A percentile compares a stretch with the other conserved stretches of the same genome.
These are phyloP conservation scores for Melanotaenia duboulayi DNA, from an alignment of 2,113 vertebrate species.

Conservation along the genomic window DNA sequence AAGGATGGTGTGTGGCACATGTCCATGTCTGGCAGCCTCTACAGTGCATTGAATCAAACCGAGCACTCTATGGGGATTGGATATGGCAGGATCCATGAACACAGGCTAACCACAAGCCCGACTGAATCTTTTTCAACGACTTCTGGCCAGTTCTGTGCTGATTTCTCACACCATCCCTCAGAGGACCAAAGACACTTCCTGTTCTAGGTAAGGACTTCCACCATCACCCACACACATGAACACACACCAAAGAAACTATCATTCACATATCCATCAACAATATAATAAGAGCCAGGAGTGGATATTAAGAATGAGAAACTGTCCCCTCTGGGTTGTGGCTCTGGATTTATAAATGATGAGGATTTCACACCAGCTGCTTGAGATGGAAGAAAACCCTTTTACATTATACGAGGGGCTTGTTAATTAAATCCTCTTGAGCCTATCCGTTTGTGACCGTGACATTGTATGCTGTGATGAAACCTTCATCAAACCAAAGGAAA, in stretches of 20 bases:
- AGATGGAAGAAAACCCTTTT: constrained; percentile 54
- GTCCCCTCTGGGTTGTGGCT: constrained; percentile 47
- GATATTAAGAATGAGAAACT: constrained; percentile 50
- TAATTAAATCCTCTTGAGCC: constrained; percentile 52
- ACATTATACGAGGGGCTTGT: constrained; percentile 57
- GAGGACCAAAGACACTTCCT: constrained; percentile 40
- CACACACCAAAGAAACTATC: constrained; percentile 24
- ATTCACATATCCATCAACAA: constrained; percentile 28
- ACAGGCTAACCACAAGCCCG: constrained; percentile 64
- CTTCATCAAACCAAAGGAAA: constrained; percentile 36
- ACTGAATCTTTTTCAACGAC: constrained; percentile 63
- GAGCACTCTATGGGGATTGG: constrained; percentile 55
- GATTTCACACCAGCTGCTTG: constrained; percentile 53
- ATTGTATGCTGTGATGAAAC: constrained; percentile 14
- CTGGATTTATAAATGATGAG: constrained; percentile 59
- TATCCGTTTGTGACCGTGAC: constrained; percentile 44
- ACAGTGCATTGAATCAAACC: constrained; percentile 39
- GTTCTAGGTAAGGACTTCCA: constrained; percentile 16
- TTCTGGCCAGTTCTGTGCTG: constrained; percentile 51
- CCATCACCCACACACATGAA: constrained; percentile 30
- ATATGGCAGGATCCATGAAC: constrained; percentile 53
- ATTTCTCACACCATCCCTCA: constrained; percentile 43
- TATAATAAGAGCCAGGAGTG: constrained; percentile 31
- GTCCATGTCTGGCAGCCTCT: constrained; percentile 15
- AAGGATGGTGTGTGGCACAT: background rate